Evolutionary conservation across 1,140 invertebrate species (phyloP).

Genomic region (Lucilia sericata): DNA sequence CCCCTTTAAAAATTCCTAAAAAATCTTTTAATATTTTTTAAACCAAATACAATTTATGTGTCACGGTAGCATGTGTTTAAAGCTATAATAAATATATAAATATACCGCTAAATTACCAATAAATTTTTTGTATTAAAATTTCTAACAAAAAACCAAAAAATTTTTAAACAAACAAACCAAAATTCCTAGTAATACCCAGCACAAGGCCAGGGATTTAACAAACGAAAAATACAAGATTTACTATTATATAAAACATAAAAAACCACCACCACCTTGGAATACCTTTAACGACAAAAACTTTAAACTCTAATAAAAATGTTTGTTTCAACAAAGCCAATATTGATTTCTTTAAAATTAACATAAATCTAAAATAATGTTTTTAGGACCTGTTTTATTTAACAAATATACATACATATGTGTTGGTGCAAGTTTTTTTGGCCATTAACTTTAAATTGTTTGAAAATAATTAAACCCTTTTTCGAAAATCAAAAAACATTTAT

Average conservation of each 20-base stretch:
- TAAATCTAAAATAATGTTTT: not conserved
- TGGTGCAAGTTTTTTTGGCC: not conserved
- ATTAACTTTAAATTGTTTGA: slow-evolving; percentile 12
- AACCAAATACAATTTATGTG: not conserved
- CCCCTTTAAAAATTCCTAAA: not conserved
- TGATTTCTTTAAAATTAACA: not conserved
- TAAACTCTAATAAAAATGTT: not conserved
- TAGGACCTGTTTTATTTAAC: not conserved
- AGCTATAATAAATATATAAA: not conserved
- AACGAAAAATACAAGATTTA: not conserved
- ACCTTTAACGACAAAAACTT: not conserved
- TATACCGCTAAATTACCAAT: not conserved
- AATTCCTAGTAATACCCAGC: not conserved
- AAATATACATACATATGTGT: not conserved
- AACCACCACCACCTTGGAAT: not conserved
- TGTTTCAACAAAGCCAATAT: not conserved
- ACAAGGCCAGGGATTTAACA: slow-evolving; percentile 7
- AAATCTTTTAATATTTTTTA: not conserved
- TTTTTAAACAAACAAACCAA: not conserved
- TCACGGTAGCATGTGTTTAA: slow-evolving; percentile 20
- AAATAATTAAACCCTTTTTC: slow-evolving; percentile 20
- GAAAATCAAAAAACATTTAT: not conserved
- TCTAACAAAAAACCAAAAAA: not conserved
- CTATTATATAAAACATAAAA: not conserved
- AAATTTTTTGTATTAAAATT: not conserved